Evolutionary conservation across 2,888 invertebrate species (phyloP).

Genomic region (Netelia melanura): DNA sequence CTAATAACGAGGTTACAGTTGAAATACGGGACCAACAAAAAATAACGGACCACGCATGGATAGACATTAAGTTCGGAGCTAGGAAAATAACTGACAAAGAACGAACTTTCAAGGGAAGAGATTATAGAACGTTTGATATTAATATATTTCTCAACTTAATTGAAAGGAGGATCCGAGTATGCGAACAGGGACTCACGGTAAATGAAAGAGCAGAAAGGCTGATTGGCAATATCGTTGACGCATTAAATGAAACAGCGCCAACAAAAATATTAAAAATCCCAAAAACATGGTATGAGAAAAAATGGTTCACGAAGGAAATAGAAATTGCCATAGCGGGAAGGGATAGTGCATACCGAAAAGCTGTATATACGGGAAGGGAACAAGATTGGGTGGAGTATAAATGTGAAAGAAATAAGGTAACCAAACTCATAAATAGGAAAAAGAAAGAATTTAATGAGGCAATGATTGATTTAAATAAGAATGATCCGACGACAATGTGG

Average conservation of each 20-base stretch:
- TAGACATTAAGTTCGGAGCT: not conserved
- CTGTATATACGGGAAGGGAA: not conserved
- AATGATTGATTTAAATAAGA: conserved; percentile 30
- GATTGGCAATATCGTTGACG: not conserved
- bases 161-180: not conserved
- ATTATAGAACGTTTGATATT: conserved; percentile 8
- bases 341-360: conserved; percentile 1
- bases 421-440: not conserved
- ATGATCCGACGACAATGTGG: conserved; percentile 29
- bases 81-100: conserved; percentile 14
- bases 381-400: not conserved
- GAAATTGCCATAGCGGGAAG: not conserved
- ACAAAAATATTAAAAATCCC: not conserved
- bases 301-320: conserved; percentile 38
- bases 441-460: conserved; percentile 24
- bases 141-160: not conserved
- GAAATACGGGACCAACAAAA: not conserved
- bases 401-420: conserved; percentile 23
- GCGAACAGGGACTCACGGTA: not conserved
- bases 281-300: not conserved
- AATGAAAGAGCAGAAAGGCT: conserved; percentile 16
- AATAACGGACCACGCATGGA: not conserved
- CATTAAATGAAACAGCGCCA: not conserved
- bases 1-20: conserved; percentile 2
- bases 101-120: not conserved